phyloP scores from a whole-genome alignment of 2,888 invertebrate species.

The Cataglyphis cursor region DNA sequence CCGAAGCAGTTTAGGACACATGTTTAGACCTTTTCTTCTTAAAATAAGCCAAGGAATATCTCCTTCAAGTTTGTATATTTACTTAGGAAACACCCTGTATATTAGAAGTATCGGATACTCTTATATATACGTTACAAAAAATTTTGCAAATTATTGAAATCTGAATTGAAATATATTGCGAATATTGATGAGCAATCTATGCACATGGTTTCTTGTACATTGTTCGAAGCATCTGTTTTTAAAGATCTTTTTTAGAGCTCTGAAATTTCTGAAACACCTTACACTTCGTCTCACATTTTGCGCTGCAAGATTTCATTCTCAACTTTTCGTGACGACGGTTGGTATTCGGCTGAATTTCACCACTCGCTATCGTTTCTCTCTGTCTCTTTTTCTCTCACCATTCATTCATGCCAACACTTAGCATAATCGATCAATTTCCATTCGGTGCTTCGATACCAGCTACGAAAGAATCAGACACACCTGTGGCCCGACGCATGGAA shows the following conservation, averaged over 20 bases:
- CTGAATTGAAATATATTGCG: slow-evolving; percentile 5
- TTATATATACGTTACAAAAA: neutral
- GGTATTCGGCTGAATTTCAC: neutral
- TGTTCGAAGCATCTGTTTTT: neutral
- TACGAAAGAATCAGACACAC: slow-evolving; percentile 72
- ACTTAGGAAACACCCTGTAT: neutral
- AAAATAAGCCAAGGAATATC: too few relatives aligned
- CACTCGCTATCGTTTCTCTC: slow-evolving; percentile 12
- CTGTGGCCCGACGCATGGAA: slow-evolving; percentile 76
- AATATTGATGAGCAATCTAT: neutral
- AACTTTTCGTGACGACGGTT: neutral
- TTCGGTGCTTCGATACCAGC: slow-evolving; percentile 69
- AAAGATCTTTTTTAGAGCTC: neutral
- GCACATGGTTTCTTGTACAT: slow-evolving; percentile 11
- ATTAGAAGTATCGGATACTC: neutral
- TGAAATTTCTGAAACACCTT: neutral
- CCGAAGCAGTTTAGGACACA: too few relatives aligned
- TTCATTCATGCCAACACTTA: slow-evolving; percentile 70
- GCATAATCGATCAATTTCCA: slow-evolving; percentile 83
- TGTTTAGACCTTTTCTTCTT: too few relatives aligned
- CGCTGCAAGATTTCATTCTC: slow-evolving; percentile 1
- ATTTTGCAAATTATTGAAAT: neutral
- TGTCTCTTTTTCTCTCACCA: neutral
- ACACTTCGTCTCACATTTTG: neutral
- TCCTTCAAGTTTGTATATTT: too few relatives aligned